Evolutionary conservation across 1,140 invertebrate genomes (phyloP), one percentile per base, ranked within the genome.

Genomic region (Drosophila bifasciata): DNA sequence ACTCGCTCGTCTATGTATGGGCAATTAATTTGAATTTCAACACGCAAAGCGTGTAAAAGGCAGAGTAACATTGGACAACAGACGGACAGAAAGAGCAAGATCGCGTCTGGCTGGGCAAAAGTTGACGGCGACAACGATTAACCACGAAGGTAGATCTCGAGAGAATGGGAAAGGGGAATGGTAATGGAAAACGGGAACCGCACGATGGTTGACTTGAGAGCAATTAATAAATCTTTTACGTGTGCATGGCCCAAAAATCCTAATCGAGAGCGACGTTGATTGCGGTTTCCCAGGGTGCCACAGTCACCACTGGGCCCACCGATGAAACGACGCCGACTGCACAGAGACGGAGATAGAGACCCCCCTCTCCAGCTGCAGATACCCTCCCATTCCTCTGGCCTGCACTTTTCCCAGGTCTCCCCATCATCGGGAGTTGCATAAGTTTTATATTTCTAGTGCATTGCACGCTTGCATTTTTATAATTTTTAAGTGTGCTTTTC

Each of bases 1-100:
- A 57, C 57, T 3, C 60, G 56, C 61, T 53, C 63, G 62, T 60
- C 72, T 79, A 36, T 36, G 32, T 36, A 13, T 36, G 11, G 78
- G 83, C 83, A 88, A 88, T 88, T 88, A 88, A 88, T 88, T 88
- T 88, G 67, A 88, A 88, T 88, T 88, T 88, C 70, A 68, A 88
- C 83, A 88, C 83, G 83, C 83, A 83, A 88, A 85, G 81, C 81
- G 81, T 85, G 81, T 85, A 86, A 86, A 78, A 88, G 69, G 77
- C 70, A 80, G 32, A 36, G 68, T 61, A 46, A 68, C 58, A 32
- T 59, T 59, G 16, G 57, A 32, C 55, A 25, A 19, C 17, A 36
- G 48, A 5, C 28, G 25, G 64, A 28, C 41, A 41, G 64, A 68
- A 74, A 50, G 51, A 69, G 13, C 57, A 58, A 57, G 58, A 21